phyloP scores from a whole-genome alignment of 2,797 vertebrate genomes.

The Neostethus bicornis region DNA sequence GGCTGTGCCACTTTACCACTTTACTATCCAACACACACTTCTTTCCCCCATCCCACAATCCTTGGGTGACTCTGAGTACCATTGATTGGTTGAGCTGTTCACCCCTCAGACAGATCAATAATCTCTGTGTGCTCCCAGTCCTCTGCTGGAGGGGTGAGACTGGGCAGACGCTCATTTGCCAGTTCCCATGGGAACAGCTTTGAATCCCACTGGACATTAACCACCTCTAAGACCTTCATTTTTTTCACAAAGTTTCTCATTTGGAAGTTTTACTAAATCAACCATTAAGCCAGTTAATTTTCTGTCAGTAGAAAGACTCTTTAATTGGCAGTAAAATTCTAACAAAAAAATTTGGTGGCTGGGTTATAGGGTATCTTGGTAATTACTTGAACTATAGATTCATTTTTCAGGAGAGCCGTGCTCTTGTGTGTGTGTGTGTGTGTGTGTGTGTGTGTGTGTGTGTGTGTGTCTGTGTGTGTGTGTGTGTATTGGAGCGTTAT shows the following conservation, averaged over 20 bases:
- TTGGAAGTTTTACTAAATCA: slow-evolving; percentile 54
- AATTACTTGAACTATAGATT: slow-evolving; percentile 35
- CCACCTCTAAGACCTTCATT: slow-evolving; percentile 44
- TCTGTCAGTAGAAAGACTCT: slow-evolving; percentile 33
- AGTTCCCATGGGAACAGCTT: slow-evolving; percentile 72
- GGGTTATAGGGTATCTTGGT: slow-evolving; percentile 34
- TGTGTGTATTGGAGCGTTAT: slow-evolving; percentile 45
- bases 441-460: slow-evolving; percentile 9
- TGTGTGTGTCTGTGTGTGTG: slow-evolving; percentile 4
- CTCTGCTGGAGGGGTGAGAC: slow-evolving; percentile 44
- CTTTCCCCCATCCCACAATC: slow-evolving; percentile 57
- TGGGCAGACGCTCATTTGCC: slow-evolving; percentile 65
- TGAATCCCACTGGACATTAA: slow-evolving; percentile 42
- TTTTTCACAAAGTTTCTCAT: slow-evolving; percentile 44
- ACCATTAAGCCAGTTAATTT: slow-evolving; percentile 35
- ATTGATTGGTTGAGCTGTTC: slow-evolving; percentile 81
- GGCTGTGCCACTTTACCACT: slow-evolving; percentile 38
- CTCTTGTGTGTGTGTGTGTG: no score
- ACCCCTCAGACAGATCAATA: slow-evolving; percentile 77
- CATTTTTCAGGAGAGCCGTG: slow-evolving; percentile 37
- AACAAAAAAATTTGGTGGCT: slow-evolving; percentile 15
- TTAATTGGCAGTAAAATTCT: slow-evolving; percentile 41
- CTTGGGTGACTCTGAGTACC: slow-evolving; percentile 59
- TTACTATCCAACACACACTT: slow-evolving; percentile 10
- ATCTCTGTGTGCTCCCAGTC: slow-evolving; percentile 62